Evolutionary conservation across 2,888 invertebrate genomes (phyloP), one percentile per base, ranked within the genome.

Genomic region (Scaptomyza polygonia): DNA sequence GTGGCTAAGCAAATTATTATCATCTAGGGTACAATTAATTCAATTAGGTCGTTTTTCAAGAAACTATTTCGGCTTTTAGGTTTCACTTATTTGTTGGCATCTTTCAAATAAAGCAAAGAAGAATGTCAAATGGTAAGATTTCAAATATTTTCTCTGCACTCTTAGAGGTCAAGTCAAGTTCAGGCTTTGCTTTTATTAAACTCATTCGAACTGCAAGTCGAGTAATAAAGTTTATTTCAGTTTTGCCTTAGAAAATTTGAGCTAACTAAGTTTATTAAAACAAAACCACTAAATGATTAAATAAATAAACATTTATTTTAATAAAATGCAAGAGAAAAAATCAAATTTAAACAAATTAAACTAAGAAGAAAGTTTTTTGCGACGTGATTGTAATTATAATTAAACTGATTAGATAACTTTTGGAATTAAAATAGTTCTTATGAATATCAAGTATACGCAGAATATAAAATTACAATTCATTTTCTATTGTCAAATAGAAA

Each of bases 1-100:
- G 42, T 66, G 51, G 44, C 39, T 51, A 27, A 57, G 44, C 56
- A 66, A 67, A 44, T 53, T 66, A 47, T 16, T 25, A 27, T 40
- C 45, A 27, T 40, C 45, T 21, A 30, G 32, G 18, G n/a, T 29
- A 16, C 36, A 49, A 43, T 43, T 66, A 5, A 55, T 14, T n/a
- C 47, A 48, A 48, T 44, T 44, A 39, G 11, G 30, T 29, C 21
- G 7, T 30, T 59, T 16, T 29, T 48, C 43, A 30, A 21, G 11
- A 36, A 12, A 51, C 18, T 18, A 14, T 47, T 32, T 45, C 0
- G 4, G 4, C 9, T n/a, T 7, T 43, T 0, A 11, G 14, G 3
- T 21, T 12, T 5, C 30, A 30, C 34, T 14, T 2, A 30, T 39
- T 39, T 39, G 8, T 39, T 39, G 39, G 9, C 39, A 39, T 39